phyloP scores from a whole-genome alignment of 1,140 invertebrate species.

The Drosophila rufa region DNA sequence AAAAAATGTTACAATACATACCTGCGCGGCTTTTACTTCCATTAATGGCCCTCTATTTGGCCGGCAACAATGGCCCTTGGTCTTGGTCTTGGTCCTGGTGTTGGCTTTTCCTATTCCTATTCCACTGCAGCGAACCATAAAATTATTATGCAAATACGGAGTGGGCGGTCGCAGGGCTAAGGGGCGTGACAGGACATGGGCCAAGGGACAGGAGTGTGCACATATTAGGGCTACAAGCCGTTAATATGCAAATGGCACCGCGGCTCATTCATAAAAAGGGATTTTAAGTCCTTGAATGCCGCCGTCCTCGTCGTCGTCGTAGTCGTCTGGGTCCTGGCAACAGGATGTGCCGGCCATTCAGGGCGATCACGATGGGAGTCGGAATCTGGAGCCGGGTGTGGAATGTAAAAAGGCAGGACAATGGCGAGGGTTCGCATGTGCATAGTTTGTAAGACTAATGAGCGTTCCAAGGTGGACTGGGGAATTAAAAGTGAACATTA shows the following conservation, averaged over 20 bases:
- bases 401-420: conserved; percentile 24
- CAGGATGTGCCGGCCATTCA: conserved; percentile 54
- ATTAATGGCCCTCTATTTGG: conserved; percentile 64
- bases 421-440: conserved; percentile 43
- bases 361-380: conserved; percentile 28
- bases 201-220: conserved; percentile 46
- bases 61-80: conserved; percentile 57
- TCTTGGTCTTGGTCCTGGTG: conserved; percentile 16
- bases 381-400: conserved; percentile 4
- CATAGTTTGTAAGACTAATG: conserved; percentile 54
- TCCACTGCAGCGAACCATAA: conserved; percentile 76
- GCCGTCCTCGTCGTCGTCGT: not conserved
- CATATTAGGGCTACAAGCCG: conserved; percentile 76
- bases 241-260: conserved; percentile 76
- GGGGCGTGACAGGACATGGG: conserved; percentile 4
- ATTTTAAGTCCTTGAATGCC: conserved; percentile 47
- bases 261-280: conserved; percentile 55
- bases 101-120: conserved; percentile 56
- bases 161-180: not conserved
- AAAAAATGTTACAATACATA: conserved; percentile 3
- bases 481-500: conserved; percentile 43
- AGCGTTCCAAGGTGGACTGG: conserved; percentile 22
- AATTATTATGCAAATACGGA: conserved; percentile 76
- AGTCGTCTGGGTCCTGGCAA: conserved; percentile 41
- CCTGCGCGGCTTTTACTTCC: conserved; percentile 28